Evolutionary conservation across 23 tunicate genomes (phyloP), one percentile per base, ranked within the genome.

Genomic region (Ascidia mentula): DNA sequence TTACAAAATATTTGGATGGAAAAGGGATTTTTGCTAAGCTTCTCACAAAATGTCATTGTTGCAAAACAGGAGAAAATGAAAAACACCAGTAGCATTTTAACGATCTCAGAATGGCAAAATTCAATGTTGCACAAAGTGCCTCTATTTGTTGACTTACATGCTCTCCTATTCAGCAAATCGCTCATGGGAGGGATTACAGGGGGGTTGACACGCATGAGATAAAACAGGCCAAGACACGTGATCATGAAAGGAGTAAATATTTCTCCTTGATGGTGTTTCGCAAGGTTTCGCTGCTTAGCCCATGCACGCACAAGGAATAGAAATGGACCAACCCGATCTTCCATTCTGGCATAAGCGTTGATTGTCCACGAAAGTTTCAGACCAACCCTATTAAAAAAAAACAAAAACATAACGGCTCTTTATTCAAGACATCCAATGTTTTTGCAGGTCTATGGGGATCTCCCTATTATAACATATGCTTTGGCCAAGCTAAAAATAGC

Each of bases 121-220:
- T n/a, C n/a, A n/a, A n/a, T n/a, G n/a, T n/a, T n/a, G n/a, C n/a
- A n/a, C n/a, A n/a, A n/a, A n/a, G n/a, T n/a, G n/a, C n/a, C n/a
- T n/a, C n/a, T n/a, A n/a, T n/a, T n/a, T n/a, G n/a, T n/a, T 32
- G 12, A 73, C 75, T 15, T 37, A 80, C 76, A 18, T 34, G 84
- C 38, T 80, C 31, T 18, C 26, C 20, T 26, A 17, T 33, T 36
- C 7, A 80, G 32, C 18, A 77, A 3, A 2, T 69, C 32, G 18
- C 6, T 61, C 69, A 84, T 69, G 7, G 89, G 80, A 40, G 89
- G 77, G 8, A 73, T 73, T 9, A 73, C 77, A 36, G 77, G 40
- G 7, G 40, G 40, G 20, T 73, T 36, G 40, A 73, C 36, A 20
- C 77, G 32, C 77, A 73, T 73, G 46, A 73, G 77, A 20, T 73